These are phyloP conservation scores for Chironomus tentans DNA, from an alignment of 2,888 invertebrate genomes.

Conservation along the genomic window DNA sequence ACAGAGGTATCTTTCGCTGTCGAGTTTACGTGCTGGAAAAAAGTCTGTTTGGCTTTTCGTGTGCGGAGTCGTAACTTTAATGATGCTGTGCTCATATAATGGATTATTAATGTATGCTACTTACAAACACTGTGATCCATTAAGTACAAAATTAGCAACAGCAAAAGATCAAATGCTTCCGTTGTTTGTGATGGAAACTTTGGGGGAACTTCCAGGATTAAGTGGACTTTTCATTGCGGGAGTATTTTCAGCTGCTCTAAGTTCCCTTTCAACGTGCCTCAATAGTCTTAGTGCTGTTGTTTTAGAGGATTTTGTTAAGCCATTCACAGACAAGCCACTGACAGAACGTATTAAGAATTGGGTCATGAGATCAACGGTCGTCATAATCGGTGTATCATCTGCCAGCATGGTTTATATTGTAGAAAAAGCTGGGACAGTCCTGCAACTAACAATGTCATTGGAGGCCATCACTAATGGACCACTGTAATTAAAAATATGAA, in stretches of 20 bases:
- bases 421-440: conserved; percentile 64
- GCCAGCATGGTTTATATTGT: conserved; percentile 60
- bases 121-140: conserved; percentile 54
- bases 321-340: conserved; percentile 48
- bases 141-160: conserved; percentile 46
- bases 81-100: conserved; percentile 49
- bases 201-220: conserved; percentile 66
- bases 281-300: conserved; percentile 72
- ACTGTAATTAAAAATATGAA: conserved; percentile 35
- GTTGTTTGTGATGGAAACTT: conserved; percentile 75
- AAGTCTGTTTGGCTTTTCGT: conserved; percentile 50
- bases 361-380: conserved; percentile 61
- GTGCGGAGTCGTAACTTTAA: conserved; percentile 45
- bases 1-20: conserved; percentile 71
- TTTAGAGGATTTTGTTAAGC: conserved; percentile 61
- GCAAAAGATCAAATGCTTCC: conserved; percentile 63
- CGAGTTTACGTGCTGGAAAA: conserved; percentile 53
- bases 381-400: conserved; percentile 58
- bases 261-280: conserved; percentile 66
- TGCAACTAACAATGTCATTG: conserved; percentile 56
- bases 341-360: conserved; percentile 48
- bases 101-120: conserved; percentile 56
- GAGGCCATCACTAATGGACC: conserved; percentile 64
- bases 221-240: conserved; percentile 84
- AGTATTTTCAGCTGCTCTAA: conserved; percentile 80